Percentiles rank a stretch among this genome's conserved stretches.
Conservation (phyloP, 2,797 vertebrate genomes). For the Rhynchotus rufescens region DNA sequence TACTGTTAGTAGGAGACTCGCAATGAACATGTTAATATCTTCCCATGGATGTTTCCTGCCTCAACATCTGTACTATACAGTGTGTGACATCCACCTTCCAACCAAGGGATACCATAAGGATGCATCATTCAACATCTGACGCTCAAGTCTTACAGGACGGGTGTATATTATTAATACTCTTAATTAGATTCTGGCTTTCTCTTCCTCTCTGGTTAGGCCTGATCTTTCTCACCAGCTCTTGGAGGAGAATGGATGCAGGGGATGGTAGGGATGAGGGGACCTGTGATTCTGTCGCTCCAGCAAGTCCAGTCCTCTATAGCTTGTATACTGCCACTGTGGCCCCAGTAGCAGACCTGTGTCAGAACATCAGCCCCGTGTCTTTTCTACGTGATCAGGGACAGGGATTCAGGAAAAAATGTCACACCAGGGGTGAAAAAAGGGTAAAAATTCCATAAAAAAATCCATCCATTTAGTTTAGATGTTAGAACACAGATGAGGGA, state of each 20-base stretch:
- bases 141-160: background rate
- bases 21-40: background rate
- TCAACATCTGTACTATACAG: background rate
- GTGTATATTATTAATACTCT: background rate
- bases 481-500: background rate
- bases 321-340: background rate
- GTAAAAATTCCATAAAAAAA: background rate
- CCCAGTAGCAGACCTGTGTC: background rate
- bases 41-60: background rate
- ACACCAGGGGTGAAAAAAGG: background rate
- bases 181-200: background rate
- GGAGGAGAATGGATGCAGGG: background rate
- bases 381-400: background rate
- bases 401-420: background rate
- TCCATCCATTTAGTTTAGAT: background rate
- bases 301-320: background rate
- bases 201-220: background rate
- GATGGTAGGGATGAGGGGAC: background rate
- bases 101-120: background rate
- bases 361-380: background rate
- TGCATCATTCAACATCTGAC: background rate
- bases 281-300: background rate
- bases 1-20: background rate
- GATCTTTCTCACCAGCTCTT: background rate
- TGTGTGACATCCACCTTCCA: background rate